These are phyloP conservation scores for Cheumatopsyche charites DNA, from an alignment of 1,140 invertebrate species.

Conservation along the genomic window DNA sequence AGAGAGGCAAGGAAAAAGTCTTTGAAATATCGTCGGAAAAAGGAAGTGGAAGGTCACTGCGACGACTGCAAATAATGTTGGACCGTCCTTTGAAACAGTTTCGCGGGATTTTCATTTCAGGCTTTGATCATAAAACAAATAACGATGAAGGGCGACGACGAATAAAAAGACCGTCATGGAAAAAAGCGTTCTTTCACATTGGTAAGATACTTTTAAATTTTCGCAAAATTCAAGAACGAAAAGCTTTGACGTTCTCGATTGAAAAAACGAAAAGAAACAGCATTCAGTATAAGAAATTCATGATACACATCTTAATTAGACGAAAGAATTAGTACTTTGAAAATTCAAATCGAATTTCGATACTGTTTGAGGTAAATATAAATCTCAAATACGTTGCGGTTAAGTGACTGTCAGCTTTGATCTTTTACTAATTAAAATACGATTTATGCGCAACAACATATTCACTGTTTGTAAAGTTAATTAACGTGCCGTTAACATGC, in stretches of 20 bases:
- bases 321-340: too few species aligned
- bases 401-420: constrained; percentile 14
- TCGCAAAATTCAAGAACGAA: too few species aligned
- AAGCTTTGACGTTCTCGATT: too few species aligned
- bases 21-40: constrained; percentile 8
- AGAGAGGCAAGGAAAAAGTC: constrained; percentile 20
- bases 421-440: constrained; percentile 16
- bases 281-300: background rate
- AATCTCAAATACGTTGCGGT: constrained; percentile 7
- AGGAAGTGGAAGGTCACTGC: constrained; percentile 15
- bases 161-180: background rate
- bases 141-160: constrained; percentile 7
- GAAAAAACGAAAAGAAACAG: background rate
- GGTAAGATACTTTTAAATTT: too few species aligned
- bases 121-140: constrained; percentile 41
- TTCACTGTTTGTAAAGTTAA: background rate
- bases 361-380: background rate
- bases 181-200: background rate
- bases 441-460: background rate
- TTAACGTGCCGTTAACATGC: background rate
- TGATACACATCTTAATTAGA: too few species aligned
- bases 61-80: constrained; percentile 37
- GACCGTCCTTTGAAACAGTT: constrained; percentile 33
- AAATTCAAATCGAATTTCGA: constrained; percentile 15
- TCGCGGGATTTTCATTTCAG: constrained; percentile 35